phyloP scores from a whole-genome alignment of 2,113 vertebrate genomes.

The Chaetodon auriga region DNA sequence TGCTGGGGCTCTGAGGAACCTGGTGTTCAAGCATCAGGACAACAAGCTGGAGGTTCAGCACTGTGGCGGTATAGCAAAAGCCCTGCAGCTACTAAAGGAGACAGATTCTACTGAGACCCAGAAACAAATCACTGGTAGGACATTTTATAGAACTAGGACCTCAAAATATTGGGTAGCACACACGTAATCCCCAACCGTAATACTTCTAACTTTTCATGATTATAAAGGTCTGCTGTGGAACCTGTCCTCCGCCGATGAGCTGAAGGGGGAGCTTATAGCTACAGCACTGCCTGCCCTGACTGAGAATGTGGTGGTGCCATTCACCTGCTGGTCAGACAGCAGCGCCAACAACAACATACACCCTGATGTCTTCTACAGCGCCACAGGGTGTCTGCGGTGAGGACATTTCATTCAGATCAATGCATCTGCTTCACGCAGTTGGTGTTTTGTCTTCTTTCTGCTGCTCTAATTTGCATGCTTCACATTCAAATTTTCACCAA shows the following conservation, averaged over 20 bases:
- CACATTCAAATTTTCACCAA: neutral
- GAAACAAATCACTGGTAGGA: constrained; percentile 92
- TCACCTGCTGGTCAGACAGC: constrained; percentile 86
- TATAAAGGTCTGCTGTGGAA: constrained; percentile 95
- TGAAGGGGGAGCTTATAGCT: constrained; percentile 89
- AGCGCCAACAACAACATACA: constrained; percentile 83
- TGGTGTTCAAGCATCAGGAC: constrained; percentile 87
- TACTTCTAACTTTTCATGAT: neutral
- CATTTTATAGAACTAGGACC: neutral
- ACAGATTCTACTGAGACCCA: constrained; percentile 88
- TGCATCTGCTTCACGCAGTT: too few species aligned
- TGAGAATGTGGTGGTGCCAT: constrained; percentile 90
- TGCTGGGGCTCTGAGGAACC: constrained; percentile 91
- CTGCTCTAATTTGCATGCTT: neutral
- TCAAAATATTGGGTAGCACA: neutral
- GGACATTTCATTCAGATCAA: neutral
- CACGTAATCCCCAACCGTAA: neutral
- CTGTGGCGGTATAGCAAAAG: constrained; percentile 87
- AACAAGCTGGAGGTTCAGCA: constrained; percentile 90
- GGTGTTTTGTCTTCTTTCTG: too few species aligned
- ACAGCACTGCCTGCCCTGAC: constrained; percentile 89
- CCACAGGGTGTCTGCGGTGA: constrained; percentile 94
- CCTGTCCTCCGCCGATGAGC: constrained; percentile 89
- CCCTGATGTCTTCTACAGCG: constrained; percentile 91
- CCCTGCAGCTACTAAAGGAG: constrained; percentile 86